Evolutionary conservation across 2,888 invertebrate genomes (phyloP).

Genomic region (Cancer borealis): DNA sequence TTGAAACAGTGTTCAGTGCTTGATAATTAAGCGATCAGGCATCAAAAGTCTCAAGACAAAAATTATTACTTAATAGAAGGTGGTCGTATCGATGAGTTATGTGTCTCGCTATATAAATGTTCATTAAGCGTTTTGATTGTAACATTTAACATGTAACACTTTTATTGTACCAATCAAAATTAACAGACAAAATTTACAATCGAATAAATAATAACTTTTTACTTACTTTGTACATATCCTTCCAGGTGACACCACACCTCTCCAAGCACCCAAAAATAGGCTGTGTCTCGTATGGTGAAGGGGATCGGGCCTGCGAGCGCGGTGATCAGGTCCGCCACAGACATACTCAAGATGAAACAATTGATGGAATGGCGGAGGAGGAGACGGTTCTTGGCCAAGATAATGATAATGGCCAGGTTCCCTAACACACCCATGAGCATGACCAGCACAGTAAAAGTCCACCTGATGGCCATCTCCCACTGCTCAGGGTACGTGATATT

Average conservation of each 20-base stretch:
- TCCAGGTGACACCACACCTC: conserved; percentile 74
- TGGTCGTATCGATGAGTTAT: no score
- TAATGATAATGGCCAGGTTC: conserved; percentile 85
- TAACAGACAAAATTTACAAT: no score
- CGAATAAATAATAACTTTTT: not conserved
- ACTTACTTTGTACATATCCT: conserved; percentile 72
- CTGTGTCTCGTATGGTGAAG: conserved; percentile 73
- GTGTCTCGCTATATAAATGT: no score
- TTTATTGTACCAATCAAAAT: no score
- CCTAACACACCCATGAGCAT: conserved; percentile 83
- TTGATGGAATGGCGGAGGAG: conserved; percentile 86
- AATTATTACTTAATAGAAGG: no score
- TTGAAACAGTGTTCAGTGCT: no score
- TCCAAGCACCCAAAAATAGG: conserved; percentile 70
- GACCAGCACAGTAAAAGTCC: conserved; percentile 60
- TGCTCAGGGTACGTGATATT: conserved; percentile 58
- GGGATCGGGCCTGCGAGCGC: conserved; percentile 79
- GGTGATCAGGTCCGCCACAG: conserved; percentile 85
- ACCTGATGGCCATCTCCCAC: conserved; percentile 69
- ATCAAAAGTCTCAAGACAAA: no score
- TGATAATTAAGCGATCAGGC: no score
- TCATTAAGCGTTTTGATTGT: no score
- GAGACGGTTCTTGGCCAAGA: conserved; percentile 84
- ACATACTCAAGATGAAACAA: conserved; percentile 87
- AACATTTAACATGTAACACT: no score